A percentile compares a stretch with the other conserved stretches of the same genome.
Evolutionary conservation across 2,113 vertebrate species (phyloP).

Genomic region (Podiceps cristatus): DNA sequence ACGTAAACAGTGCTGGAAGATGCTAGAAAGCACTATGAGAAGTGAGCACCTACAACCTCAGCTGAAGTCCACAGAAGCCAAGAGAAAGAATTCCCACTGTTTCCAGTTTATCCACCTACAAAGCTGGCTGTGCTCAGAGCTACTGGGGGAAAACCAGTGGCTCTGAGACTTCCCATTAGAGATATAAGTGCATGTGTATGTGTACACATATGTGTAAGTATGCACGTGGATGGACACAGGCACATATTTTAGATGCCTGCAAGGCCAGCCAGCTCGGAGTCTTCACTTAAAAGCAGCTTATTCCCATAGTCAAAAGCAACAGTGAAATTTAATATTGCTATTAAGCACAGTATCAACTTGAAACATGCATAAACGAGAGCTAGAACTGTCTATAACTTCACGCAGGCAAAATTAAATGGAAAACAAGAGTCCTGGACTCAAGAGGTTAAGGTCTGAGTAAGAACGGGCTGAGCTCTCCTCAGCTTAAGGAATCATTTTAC

Average conservation of each 20-base stretch:
- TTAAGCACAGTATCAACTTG: not conserved
- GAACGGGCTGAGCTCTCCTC: not conserved
- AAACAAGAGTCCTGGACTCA: not conserved
- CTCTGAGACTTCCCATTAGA: not conserved
- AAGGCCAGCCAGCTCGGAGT: not conserved
- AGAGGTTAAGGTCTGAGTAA: not conserved
- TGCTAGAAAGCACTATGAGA: not conserved
- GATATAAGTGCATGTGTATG: accelerated
- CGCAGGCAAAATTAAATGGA: not conserved
- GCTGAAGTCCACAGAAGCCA: not conserved
- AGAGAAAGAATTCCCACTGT: not conserved
- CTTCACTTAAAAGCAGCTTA: not conserved
- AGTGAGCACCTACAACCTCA: not conserved
- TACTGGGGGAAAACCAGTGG: not conserved
- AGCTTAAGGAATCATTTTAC: not conserved
- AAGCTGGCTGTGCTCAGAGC: not conserved
- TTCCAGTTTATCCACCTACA: not conserved
- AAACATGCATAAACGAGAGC: not conserved
- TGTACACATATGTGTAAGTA: accelerated
- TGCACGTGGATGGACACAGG: not conserved
- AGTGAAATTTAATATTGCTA: not conserved
- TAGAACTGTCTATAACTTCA: not conserved
- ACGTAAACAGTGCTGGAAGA: not conserved
- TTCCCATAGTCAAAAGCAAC: not conserved
- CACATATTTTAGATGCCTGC: not conserved